These are phyloP conservation scores for Chinchilla lanigera DNA, from an alignment of 2,113 vertebrate genomes.

Conservation along the genomic window DNA sequence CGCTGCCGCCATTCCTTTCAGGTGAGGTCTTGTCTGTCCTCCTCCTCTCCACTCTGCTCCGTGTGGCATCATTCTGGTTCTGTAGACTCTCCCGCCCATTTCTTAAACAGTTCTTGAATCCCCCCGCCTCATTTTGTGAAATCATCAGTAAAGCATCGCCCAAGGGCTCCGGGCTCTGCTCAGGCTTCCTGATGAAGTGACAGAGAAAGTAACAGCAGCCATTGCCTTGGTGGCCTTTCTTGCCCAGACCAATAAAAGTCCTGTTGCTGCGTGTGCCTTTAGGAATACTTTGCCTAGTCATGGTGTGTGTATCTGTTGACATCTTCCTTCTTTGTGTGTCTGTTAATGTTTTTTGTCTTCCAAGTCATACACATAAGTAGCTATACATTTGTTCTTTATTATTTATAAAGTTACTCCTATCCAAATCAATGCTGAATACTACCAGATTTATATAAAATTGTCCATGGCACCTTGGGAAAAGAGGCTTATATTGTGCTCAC, in stretches of 20 bases:
- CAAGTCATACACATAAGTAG: background rate
- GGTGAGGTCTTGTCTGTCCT: background rate
- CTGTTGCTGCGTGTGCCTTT: background rate
- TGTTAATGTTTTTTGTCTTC: background rate
- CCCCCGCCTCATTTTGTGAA: background rate
- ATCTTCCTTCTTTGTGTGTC: background rate
- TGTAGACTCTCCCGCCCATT: background rate
- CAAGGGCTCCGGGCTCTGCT: background rate
- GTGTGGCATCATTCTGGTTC: background rate
- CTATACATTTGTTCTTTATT: background rate
- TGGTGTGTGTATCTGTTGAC: background rate
- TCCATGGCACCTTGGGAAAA: background rate
- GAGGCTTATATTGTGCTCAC: background rate
- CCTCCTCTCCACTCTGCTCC: accelerated
- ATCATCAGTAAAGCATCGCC: background rate
- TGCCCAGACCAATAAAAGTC: background rate
- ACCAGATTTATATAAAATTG: background rate
- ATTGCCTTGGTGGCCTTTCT: background rate
- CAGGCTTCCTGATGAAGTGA: background rate
- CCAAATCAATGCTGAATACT: background rate
- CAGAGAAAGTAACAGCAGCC: background rate
- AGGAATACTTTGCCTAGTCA: background rate
- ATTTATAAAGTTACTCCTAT: background rate
- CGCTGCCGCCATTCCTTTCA: background rate
- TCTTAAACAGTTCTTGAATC: background rate